Conservation (phyloP, 2,888 invertebrate genomes). For the Fissipunctia ypsillon region DNA sequence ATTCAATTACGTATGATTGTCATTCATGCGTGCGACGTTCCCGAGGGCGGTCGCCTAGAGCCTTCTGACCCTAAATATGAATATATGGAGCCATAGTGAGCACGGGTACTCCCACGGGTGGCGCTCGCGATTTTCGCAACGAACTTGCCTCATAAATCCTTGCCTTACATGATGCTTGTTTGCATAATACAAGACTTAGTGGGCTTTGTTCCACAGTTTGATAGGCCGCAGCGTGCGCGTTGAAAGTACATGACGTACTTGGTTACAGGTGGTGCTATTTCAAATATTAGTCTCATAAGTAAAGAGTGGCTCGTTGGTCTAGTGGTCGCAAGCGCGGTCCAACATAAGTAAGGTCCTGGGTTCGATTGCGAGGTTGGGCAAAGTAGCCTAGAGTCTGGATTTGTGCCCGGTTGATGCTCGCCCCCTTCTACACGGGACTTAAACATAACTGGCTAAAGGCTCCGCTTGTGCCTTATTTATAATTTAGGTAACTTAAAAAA, state of each 20-base stretch:
- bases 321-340: neutral
- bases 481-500: too few relatives aligned
- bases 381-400: neutral
- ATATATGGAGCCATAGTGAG: conserved; percentile 85
- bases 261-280: conserved; percentile 59
- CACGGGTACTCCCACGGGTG: conserved; percentile 78
- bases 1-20: conserved; percentile 73
- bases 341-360: neutral
- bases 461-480: too few relatives aligned
- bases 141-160: conserved; percentile 90
- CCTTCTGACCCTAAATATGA: conserved; percentile 84
- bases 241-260: conserved; percentile 67
- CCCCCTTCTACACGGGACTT: neutral
- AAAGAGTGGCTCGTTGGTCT: neutral
- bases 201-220: conserved; percentile 87
- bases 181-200: conserved; percentile 90
- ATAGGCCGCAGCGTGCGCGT: conserved; percentile 77
- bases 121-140: conserved; percentile 83
- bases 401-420: neutral
- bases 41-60: conserved; percentile 63
- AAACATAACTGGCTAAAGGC: too few relatives aligned
- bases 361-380: too few relatives aligned
- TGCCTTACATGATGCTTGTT: conserved; percentile 90
- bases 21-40: conserved; percentile 64
- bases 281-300: conserved; percentile 51